These are phyloP conservation scores for Ophioninae sp. DNA, from an alignment of 2,888 invertebrate species.

Conservation along the genomic window DNA sequence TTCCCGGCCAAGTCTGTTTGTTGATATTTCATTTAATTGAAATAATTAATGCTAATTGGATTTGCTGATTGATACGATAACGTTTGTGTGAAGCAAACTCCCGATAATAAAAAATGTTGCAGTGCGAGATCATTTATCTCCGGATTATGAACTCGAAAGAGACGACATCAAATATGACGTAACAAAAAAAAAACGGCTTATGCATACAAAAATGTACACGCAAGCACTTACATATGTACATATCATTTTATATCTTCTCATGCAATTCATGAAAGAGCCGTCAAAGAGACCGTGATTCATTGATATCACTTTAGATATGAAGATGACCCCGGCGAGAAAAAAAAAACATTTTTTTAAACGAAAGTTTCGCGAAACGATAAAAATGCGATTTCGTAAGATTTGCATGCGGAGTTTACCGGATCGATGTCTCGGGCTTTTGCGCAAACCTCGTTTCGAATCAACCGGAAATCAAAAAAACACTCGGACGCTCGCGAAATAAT, in stretches of 20 bases:
- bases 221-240: neutral
- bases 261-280: neutral
- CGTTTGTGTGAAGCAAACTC: too few relatives aligned
- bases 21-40: too few relatives aligned
- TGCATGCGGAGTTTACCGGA: neutral
- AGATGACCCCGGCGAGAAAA: neutral
- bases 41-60: too few relatives aligned
- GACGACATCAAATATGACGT: neutral
- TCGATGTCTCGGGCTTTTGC: neutral
- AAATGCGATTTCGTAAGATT: neutral
- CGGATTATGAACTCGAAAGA: neutral
- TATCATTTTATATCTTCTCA: neutral
- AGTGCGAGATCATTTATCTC: neutral
- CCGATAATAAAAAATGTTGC: neutral
- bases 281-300: neutral
- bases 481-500: neutral
- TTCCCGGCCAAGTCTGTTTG: neutral
- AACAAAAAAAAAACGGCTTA: neutral
- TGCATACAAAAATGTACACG: neutral
- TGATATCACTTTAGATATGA: neutral
- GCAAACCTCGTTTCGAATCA: neutral
- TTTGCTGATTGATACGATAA: neutral
- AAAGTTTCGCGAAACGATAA: neutral
- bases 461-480: neutral
- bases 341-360: neutral